These are phyloP conservation scores for Acronicta psi DNA, from an alignment of 2,888 invertebrate genomes.

Conservation along the genomic window DNA sequence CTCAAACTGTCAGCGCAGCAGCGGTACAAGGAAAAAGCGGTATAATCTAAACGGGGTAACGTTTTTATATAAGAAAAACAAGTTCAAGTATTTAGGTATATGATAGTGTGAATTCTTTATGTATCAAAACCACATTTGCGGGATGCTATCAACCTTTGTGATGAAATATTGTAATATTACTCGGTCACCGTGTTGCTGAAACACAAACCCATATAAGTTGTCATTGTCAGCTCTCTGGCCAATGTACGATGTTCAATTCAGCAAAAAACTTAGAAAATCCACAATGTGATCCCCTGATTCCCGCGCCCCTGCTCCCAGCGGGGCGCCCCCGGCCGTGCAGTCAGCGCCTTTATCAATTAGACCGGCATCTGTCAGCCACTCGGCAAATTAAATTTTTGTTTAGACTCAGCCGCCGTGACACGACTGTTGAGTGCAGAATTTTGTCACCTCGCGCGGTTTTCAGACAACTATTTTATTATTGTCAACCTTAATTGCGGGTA, in stretches of 20 bases:
- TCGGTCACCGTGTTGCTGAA: no score
- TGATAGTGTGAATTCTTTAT: no score
- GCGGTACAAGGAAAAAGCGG: background rate
- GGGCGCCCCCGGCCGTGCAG: constrained; percentile 2
- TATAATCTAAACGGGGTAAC: background rate
- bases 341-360: constrained; percentile 19
- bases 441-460: background rate
- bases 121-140: no score
- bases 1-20: no score
- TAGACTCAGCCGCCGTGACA: constrained; percentile 14
- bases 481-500: background rate
- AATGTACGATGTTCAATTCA: background rate
- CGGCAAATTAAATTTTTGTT: constrained; percentile 20
- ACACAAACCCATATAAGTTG: no score
- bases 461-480: background rate
- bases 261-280: constrained; percentile 1
- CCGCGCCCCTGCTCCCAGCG: background rate
- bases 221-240: no score
- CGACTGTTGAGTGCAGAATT: constrained; percentile 10
- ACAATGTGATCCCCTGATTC: no score
- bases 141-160: no score
- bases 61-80: no score
- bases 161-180: no score
- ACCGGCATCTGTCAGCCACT: constrained; percentile 8
- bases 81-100: no score